Evolutionary conservation across 2,888 invertebrate genomes (phyloP), one percentile per base, ranked within the genome.

Genomic region (Cistogaster globosa): DNA sequence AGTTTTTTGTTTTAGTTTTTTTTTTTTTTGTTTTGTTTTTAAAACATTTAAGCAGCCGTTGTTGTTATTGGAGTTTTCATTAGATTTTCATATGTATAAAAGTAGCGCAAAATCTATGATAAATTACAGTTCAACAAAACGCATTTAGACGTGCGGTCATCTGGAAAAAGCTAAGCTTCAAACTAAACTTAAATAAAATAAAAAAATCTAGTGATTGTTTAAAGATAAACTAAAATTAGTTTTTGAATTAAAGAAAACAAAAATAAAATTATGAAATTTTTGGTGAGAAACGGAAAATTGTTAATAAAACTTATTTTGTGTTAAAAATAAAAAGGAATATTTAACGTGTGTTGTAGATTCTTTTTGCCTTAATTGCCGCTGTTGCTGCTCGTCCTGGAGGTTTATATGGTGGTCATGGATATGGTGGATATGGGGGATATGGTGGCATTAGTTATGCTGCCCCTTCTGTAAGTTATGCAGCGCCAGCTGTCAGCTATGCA

Each of bases 301-400:
- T 26, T 20, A n/a, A 16, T 2, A 1, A 38, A 69, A 2, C 0
- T 16, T n/a, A 65, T 0, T 26, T 32, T 26, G 45, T 18, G 26
- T 26, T 26, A 48, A 16, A 5, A 42, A 57, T 14, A 48, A 14
- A 48, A 65, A 32, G 16, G 6, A 53, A 0, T 62, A 6, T 48
- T 32, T n/a, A n/a, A 45, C 22, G 45, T 80, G 74, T 69, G 74
- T 83, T 84, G 7, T 72, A 92, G 92, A 90, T 92, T 86, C 88
- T 92, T 55, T 87, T 87, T 69, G 88, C 87, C 45, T 86, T 89
- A 38, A 84, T 89, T 60, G 89, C 88, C 38, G 87, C 79, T 53
- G 82, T 86, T 51, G 78, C 86, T 36, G 89, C 92, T 20, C 90
- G 90, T 62, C 92, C 92, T 62, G 92, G 89, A 77, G 88, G 90